Percentiles rank a stretch among this genome's conserved stretches.
Evolutionary conservation across 2,113 vertebrate genomes (phyloP).

Genomic region (Spermophilus dauricus): DNA sequence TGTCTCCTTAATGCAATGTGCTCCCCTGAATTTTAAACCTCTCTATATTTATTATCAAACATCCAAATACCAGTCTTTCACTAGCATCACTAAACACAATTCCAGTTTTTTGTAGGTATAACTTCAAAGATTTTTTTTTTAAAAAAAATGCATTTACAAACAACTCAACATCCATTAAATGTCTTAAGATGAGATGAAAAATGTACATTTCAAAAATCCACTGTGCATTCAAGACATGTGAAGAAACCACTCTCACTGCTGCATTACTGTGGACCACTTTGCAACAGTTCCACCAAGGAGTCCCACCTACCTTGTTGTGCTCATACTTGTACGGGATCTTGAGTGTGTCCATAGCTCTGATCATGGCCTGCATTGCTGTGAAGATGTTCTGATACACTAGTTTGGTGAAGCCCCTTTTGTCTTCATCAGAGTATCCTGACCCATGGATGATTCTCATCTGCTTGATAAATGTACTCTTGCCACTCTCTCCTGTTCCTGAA

Average conservation of each 20-base stretch:
- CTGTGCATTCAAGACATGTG: neutral
- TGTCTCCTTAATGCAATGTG: neutral
- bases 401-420: constrained; percentile 95
- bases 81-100: neutral
- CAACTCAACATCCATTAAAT: neutral
- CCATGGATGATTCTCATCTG: constrained; percentile 99
- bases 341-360: constrained; percentile 95
- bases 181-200: neutral
- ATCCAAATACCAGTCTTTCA: neutral
- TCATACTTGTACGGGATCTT: constrained; percentile 96
- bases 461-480: constrained; percentile 94
- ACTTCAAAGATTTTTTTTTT: neutral
- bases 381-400: constrained; percentile 99
- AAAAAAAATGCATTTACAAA: neutral
- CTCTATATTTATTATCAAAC: neutral
- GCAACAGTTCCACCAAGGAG: constrained; percentile 13
- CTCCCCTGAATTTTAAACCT: neutral
- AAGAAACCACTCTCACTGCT: neutral
- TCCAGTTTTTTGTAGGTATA: neutral
- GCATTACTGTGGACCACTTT: rapidly evolving
- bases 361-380: constrained; percentile 98
- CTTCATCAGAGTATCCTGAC: constrained; percentile 97
- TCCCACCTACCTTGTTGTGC: constrained; percentile 93
- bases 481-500: constrained; percentile 93
- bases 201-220: neutral